A percentile compares a stretch with the other conserved stretches of the same genome.
These are phyloP conservation scores for Callaeas wilsoni DNA, from an alignment of 2,113 vertebrate species.

Conservation along the genomic window DNA sequence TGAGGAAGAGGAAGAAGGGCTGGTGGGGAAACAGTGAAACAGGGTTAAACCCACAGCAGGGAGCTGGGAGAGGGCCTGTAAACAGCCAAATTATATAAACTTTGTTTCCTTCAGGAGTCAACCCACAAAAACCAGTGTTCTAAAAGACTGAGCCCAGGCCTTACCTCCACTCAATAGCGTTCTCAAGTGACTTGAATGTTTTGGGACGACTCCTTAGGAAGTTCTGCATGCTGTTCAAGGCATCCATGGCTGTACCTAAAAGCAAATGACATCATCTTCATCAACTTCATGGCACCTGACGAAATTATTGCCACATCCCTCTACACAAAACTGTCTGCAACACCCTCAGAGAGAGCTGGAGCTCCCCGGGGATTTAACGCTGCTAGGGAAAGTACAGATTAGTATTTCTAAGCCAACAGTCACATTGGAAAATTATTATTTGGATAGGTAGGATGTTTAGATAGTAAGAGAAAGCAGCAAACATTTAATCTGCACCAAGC, in stretches of 20 bases:
- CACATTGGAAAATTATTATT: not conserved
- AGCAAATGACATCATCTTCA: not conserved
- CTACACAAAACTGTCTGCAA: not conserved
- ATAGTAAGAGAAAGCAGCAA: not conserved
- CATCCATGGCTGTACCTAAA: constrained; percentile 97
- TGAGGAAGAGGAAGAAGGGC: not conserved
- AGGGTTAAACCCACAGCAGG: not conserved
- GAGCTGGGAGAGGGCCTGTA: not conserved
- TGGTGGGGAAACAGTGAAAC: not conserved
- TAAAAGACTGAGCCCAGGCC: not conserved
- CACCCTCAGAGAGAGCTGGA: not conserved
- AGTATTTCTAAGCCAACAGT: not conserved
- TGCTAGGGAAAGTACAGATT: not conserved
- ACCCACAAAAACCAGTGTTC: not conserved
- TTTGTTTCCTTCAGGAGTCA: not conserved
- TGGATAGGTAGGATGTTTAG: not conserved
- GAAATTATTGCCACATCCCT: not conserved
- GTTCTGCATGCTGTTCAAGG: constrained; percentile 98
- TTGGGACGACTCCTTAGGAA: constrained; percentile 97
- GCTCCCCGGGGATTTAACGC: not conserved
- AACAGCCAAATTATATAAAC: not conserved
- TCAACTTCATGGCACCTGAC: not conserved
- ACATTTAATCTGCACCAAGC: not conserved
- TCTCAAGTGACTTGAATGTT: constrained; percentile 95
- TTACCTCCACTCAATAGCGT: constrained; percentile 98